These are phyloP conservation scores for Dusona sp. DNA, from an alignment of 2,888 invertebrate species.

Conservation along the genomic window DNA sequence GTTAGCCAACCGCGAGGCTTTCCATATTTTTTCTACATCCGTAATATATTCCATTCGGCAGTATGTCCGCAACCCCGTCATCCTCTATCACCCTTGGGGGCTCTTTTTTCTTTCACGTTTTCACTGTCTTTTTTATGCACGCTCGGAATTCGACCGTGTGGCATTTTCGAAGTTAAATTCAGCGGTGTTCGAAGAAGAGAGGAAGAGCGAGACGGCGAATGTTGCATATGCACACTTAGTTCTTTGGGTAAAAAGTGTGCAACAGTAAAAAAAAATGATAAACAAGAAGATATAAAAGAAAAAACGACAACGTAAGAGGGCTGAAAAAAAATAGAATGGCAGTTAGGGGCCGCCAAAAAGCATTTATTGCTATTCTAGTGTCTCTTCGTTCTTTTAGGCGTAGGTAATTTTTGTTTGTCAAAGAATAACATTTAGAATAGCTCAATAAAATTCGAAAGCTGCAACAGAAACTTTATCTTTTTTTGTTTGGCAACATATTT, in stretches of 20 bases:
- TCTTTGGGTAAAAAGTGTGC: constrained; percentile 48
- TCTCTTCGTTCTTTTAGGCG: not conserved
- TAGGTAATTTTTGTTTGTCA: constrained; percentile 24
- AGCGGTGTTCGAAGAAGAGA: constrained; percentile 11
- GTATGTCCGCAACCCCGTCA: constrained; percentile 39
- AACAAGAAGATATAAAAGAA: not conserved
- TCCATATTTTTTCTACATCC: constrained; percentile 5
- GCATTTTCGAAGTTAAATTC: constrained; percentile 57
- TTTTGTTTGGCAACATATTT: not conserved
- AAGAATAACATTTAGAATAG: constrained; percentile 42
- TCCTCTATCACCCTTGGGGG: not conserved
- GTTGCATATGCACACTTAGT: constrained; percentile 63
- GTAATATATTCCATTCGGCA: constrained; percentile 50
- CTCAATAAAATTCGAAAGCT: not conserved
- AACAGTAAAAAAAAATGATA: constrained; percentile 7
- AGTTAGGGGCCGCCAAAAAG: constrained; percentile 19
- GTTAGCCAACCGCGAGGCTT: not conserved
- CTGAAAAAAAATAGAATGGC: constrained; percentile 9
- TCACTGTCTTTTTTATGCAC: constrained; percentile 37
- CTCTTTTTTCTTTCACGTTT: constrained; percentile 18
- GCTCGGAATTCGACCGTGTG: constrained; percentile 4
- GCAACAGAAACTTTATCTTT: not conserved
- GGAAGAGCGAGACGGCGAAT: constrained; percentile 20
- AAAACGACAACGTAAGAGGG: constrained; percentile 13
- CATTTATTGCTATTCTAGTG: constrained; percentile 39